Base-by-base conservation (phyloP, 2,888 invertebrate genomes). In the Fragum whitleyi region DNA sequence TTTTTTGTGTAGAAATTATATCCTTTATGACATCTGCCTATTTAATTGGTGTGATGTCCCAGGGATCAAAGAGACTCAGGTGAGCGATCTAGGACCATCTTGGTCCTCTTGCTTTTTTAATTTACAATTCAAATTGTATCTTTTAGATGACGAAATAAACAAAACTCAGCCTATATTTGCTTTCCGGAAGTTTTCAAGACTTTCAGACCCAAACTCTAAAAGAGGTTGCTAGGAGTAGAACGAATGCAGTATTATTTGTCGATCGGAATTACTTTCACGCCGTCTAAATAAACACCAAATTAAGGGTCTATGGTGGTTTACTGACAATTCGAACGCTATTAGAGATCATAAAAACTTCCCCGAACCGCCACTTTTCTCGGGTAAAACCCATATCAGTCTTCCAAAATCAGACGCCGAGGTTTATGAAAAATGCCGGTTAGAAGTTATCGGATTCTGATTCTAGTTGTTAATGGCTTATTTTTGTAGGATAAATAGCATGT, bases 251-350 rank as follows among this genome's bases (percentile, higher is more conserved):
- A 36, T 36, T 36, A 57, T 26, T 55, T 70, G 70, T 70, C 70
- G 36, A 70, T 70, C 21, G 28, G 53, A 70, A 70, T 53, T 70
- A 32, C 53, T 32, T 70, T 70, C 57, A 57, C 57, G 55, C 70
- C 21, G 72, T 47, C 72, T 74, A 74, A 74, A 74, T 74, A 74
- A 65, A 74, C 74, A 65, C 26, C 32, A 65, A 74, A 74, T 62
- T 74, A 74, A 74, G 51, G 65, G 74, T 65, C 62, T 74, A 28
- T 21, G 47, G 39, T 39, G 21, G 65, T 62, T 62, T 32, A 51
- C 23, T 26, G 74, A 74, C 53, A 62, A 32, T 28, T 55, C 29
- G 29, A 16, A 28, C 28, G 65, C 74, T 62, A 74, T 74, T 74
- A 32, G 14, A 32, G 47, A n/a, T 42, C 72, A 57, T 71, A 65